A percentile compares a stretch with the other conserved stretches of the same genome.
Evolutionary conservation across 2,888 invertebrate genomes (phyloP).

Genomic region (Philopedon plagiatum): DNA sequence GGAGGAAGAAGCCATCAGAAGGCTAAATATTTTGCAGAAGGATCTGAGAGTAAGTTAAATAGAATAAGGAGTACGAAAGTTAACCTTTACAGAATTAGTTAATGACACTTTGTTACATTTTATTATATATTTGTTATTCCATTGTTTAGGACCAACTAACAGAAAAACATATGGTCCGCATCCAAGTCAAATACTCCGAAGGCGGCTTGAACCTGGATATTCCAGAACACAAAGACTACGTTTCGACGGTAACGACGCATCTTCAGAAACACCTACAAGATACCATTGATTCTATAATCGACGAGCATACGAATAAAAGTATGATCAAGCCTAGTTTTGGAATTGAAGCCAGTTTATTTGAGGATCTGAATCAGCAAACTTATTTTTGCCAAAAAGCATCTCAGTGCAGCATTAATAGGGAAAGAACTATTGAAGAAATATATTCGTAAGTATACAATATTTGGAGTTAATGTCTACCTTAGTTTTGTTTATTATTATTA

Average conservation of each 20-base stretch:
- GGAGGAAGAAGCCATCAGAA: constrained; percentile 77
- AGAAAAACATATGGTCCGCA: constrained; percentile 80
- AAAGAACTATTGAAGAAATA: constrained; percentile 78
- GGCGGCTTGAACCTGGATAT: constrained; percentile 70
- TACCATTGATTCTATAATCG: constrained; percentile 78
- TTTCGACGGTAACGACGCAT: constrained; percentile 76
- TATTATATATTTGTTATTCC: not conserved
- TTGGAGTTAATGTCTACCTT: no score
- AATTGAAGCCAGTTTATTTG: constrained; percentile 75
- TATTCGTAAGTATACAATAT: constrained; percentile 77
- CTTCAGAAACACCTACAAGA: constrained; percentile 78
- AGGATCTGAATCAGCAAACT: constrained; percentile 81
- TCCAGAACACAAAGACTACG: constrained; percentile 76
- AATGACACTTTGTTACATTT: not conserved
- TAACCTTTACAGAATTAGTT: not conserved
- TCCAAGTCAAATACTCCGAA: constrained; percentile 72
- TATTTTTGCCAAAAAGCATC: constrained; percentile 80
- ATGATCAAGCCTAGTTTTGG: constrained; percentile 75
- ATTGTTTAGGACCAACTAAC: constrained; percentile 75
- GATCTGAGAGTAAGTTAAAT: constrained; percentile 75
- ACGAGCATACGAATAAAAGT: constrained; percentile 76
- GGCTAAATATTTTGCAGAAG: constrained; percentile 79
- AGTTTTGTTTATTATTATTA: no score
- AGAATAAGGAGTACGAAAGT: not conserved
- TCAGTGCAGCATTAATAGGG: constrained; percentile 79